phyloP scores from a whole-genome alignment of 2,797 vertebrate genomes.

The Eulemur rubriventer region DNA sequence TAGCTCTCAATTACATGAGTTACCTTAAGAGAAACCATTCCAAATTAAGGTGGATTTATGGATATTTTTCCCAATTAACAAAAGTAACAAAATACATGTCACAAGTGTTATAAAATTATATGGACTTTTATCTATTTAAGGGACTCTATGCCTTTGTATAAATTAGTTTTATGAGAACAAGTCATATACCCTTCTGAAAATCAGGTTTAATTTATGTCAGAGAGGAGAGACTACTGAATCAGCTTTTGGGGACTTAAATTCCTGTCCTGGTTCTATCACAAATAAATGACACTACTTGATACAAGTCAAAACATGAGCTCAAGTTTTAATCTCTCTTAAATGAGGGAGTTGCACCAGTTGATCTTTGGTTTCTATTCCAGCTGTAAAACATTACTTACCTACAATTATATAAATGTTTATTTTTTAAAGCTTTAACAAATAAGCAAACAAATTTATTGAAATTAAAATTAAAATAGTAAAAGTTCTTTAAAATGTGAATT shows the following conservation, averaged over 20 bases:
- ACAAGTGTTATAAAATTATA: slow-evolving; percentile 4
- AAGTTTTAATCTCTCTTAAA: not conserved
- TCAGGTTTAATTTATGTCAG: not conserved
- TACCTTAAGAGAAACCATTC: not conserved
- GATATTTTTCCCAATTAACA: not conserved
- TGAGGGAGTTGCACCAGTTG: not conserved
- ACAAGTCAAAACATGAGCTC: not conserved
- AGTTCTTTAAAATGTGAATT: not conserved
- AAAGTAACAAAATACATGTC: not conserved
- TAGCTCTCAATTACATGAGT: slow-evolving; percentile 3
- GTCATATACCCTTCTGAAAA: not conserved
- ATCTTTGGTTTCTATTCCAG: not conserved
- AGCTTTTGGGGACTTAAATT: not conserved
- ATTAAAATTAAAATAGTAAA: not conserved
- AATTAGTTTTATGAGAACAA: not conserved
- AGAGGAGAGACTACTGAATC: not conserved
- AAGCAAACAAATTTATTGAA: not conserved
- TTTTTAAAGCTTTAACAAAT: not conserved
- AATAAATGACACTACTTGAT: not conserved
- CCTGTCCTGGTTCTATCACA: not conserved
- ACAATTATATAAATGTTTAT: not conserved
- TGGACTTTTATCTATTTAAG: not conserved
- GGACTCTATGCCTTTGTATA: not conserved
- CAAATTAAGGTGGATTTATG: not conserved
- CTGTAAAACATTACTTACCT: not conserved